These are phyloP conservation scores for Drosophila gaucha DNA, from an alignment of 2,888 invertebrate species.

Conservation along the genomic window DNA sequence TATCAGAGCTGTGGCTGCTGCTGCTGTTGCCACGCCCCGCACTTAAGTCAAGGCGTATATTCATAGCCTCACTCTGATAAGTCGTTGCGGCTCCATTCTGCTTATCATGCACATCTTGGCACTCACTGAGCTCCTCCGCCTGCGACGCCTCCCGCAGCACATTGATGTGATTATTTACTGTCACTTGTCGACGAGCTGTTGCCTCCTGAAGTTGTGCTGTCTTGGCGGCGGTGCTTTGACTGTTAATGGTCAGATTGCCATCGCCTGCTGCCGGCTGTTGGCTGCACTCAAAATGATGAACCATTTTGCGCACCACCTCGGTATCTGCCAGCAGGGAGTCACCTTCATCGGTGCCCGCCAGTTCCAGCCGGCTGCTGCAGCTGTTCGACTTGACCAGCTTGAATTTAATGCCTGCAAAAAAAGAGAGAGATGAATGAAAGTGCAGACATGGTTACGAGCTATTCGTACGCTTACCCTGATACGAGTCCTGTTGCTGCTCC, in stretches of 20 bases:
- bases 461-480: conserved; percentile 54
- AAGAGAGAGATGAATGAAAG: neutral
- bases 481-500: conserved; percentile 54
- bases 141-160: conserved; percentile 43
- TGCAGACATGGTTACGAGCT: neutral
- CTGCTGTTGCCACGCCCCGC: conserved; percentile 31
- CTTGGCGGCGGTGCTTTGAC: conserved; percentile 82
- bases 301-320: conserved; percentile 84
- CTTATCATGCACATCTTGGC: conserved; percentile 28
- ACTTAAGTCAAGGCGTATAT: conserved; percentile 74
- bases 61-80: conserved; percentile 80
- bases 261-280: conserved; percentile 37
- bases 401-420: conserved; percentile 88
- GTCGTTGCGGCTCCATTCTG: conserved; percentile 27
- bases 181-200: conserved; percentile 68
- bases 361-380: conserved; percentile 92
- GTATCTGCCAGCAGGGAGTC: conserved; percentile 61
- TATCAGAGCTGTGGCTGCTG: conserved; percentile 38
- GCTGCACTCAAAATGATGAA: conserved; percentile 82
- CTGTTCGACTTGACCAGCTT: conserved; percentile 94
- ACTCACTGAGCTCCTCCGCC: conserved; percentile 23
- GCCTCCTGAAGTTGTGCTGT: conserved; percentile 9
- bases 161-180: conserved; percentile 85
- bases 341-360: conserved; percentile 87
- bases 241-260: conserved; percentile 84